Base-by-base conservation (phyloP, 37 sponge, comb jelly and placozoan species). In the Haliclona indistincta region DNA sequence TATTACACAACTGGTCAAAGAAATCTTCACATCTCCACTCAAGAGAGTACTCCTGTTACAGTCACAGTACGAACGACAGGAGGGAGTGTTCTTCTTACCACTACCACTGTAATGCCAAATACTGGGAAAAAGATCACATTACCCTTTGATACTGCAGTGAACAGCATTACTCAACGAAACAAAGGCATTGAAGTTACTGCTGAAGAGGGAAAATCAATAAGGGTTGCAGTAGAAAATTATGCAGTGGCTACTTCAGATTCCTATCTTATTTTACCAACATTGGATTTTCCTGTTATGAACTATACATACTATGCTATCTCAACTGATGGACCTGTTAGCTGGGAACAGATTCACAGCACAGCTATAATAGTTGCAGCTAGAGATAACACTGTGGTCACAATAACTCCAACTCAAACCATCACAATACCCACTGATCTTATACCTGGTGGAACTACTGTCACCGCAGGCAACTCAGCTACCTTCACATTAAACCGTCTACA, bases 161-260 rank as follows among this genome's bases (percentile, higher is more conserved):
- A 40, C 1, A 68, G 7, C 13, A n/a, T n/a, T 43, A 43, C 8
- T 19, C 37, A 68, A 28, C 2, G 42, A 3, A 23, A 68, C 11
- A 68, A 68, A 68, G 69, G 69, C 20, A 40, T 68, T 5, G 23
- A 2, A 39, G 19, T 68, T 3, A 68, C 34, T 23, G 69, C 69
- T 39, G 69, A 68, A 2, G 11, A 40, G 2, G 69, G 44, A 3
- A 68, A 40, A 6, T 20, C 42, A 3, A 68, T 68, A 22, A 68
- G 69, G 3, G 69, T 68, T 23, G 34, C 43, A 22, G 69, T 38
- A 20, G 23, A 25, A 35, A 68, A 41, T 42, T 28, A 68, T 68
- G 42, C 34, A 15, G 2, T 2, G 28, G 3, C 25, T 35, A 39
- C 69, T 39, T 39, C 43, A 6, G 69, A 68, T 35, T 39, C 44